Conservation (phyloP, 2,888 invertebrate species). For the Rosalia funebris region DNA sequence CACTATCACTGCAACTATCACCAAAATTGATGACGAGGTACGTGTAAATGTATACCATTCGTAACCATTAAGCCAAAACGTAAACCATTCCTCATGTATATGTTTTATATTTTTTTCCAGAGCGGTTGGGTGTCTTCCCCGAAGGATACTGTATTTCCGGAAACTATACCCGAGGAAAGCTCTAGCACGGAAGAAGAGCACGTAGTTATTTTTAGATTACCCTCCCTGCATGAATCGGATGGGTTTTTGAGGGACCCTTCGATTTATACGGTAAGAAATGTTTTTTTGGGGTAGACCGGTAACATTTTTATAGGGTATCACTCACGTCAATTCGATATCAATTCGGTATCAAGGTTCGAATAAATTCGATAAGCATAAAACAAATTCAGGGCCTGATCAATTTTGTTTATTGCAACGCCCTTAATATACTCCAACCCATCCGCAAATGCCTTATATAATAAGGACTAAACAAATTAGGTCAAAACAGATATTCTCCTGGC, state of each 20-base stretch:
- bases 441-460: no score
- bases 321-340: no score
- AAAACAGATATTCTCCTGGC: no score
- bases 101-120: slow-evolving; percentile 57
- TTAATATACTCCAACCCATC: no score
- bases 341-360: no score
- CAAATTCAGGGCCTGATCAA: no score
- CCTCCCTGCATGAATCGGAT: slow-evolving; percentile 77
- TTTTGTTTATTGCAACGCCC: no score
- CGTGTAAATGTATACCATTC: slow-evolving; percentile 8
- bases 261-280: slow-evolving; percentile 77
- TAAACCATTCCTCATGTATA: background rate
- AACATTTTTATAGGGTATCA: no score
- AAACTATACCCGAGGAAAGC: slow-evolving; percentile 92
- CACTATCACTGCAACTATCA: slow-evolving; percentile 63
- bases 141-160: slow-evolving; percentile 88
- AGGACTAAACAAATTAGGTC: no score
- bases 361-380: no score
- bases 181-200: slow-evolving; percentile 93
- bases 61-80: background rate
- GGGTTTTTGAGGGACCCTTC: slow-evolving; percentile 80
- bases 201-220: slow-evolving; percentile 87
- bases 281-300: slow-evolving; percentile 1
- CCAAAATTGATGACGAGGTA: slow-evolving; percentile 71
- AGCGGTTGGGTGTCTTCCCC: slow-evolving; percentile 85